Conservation (phyloP, 2,113 vertebrate species). For the Rhabdornis inornatus region DNA sequence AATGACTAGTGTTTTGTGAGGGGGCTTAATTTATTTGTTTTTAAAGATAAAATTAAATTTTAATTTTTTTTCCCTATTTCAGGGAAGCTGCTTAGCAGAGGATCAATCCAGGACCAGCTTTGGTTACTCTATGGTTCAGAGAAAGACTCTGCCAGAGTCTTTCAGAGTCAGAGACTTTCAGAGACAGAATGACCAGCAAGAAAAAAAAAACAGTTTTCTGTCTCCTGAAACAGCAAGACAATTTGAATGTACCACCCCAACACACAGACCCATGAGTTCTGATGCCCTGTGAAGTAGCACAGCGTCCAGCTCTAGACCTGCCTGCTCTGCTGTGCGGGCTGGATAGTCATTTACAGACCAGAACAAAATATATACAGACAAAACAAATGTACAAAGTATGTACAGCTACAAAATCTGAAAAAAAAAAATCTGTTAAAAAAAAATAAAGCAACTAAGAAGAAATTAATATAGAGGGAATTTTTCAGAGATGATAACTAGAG, state of each 20-base stretch:
- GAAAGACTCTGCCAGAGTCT: background rate
- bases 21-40: background rate
- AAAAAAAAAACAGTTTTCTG: background rate
- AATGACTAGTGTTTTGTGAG: background rate
- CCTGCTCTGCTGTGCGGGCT: background rate
- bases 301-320: background rate
- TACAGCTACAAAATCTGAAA: background rate
- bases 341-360: background rate
- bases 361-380: background rate
- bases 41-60: background rate
- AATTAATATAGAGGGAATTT: background rate
- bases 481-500: background rate
- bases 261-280: background rate
- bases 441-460: background rate
- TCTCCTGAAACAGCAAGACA: background rate
- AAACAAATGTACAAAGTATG: background rate
- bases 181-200: background rate
- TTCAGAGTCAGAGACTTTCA: no score
- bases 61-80: background rate
- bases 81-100: background rate
- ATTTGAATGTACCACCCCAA: background rate
- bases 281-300: background rate
- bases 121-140: background rate
- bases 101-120: background rate
- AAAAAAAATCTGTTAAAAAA: background rate